Percentiles rank a stretch among this genome's conserved stretches.
phyloP scores from a whole-genome alignment of 30 jellyfish, hydroid and myxozoan species.

The Haliclystus octoradiatus region DNA sequence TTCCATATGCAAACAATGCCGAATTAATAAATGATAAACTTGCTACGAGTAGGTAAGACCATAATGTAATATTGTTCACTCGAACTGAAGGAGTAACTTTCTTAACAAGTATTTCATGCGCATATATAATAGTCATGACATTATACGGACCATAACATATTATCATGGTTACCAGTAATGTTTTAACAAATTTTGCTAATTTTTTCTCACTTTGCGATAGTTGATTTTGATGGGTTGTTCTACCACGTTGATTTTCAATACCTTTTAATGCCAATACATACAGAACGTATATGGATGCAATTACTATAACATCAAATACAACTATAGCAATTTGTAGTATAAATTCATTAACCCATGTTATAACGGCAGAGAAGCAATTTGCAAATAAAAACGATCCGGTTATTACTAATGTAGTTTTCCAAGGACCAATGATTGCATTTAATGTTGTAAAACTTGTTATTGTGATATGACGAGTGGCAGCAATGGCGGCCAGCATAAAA shows the following conservation, averaged over 20 bases:
- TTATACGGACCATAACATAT: not conserved
- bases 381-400: not conserved
- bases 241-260: not conserved
- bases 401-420: not conserved
- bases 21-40: not conserved
- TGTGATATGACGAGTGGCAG: not conserved
- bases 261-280: not conserved
- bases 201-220: not conserved
- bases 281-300: not conserved
- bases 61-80: not conserved
- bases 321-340: not conserved
- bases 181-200: not conserved
- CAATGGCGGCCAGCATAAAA: not conserved
- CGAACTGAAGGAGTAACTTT: not conserved
- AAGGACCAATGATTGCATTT: not conserved
- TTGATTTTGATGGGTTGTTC: not conserved
- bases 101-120: not conserved
- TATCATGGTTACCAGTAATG: not conserved
- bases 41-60: not conserved
- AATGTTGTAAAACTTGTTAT: not conserved
- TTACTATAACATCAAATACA: not conserved
- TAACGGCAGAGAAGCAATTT: not conserved
- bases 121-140: not conserved
- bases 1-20: not conserved
- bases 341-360: not conserved